Evolutionary conservation across 1,140 invertebrate species (phyloP).

Genomic region (Drosophila melanica): DNA sequence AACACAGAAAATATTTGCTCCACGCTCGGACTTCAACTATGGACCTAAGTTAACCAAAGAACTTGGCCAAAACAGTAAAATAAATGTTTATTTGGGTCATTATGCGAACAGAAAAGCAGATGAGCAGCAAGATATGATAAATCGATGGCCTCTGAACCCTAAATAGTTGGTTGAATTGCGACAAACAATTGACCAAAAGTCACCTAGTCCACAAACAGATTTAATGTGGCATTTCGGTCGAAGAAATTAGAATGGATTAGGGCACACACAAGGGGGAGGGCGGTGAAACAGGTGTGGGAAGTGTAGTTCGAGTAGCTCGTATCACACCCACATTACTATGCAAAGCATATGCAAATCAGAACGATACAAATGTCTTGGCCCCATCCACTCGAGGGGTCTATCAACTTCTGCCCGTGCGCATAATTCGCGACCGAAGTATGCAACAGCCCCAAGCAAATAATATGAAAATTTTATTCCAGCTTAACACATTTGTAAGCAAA

Average conservation of each 20-base stretch:
- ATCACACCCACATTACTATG: slow-evolving; percentile 32
- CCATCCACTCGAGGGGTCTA: slow-evolving; percentile 7
- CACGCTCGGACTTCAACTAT: neutral
- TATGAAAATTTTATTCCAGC: slow-evolving; percentile 31
- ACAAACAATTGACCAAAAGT: slow-evolving; percentile 13
- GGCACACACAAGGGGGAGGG: neutral
- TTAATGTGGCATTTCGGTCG: slow-evolving; percentile 35
- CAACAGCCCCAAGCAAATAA: slow-evolving; percentile 47
- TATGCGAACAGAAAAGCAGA: slow-evolving; percentile 50
- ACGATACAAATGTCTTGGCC: slow-evolving; percentile 50
- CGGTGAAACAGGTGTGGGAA: neutral
- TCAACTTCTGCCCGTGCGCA: slow-evolving; percentile 22
- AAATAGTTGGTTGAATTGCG: slow-evolving; percentile 44
- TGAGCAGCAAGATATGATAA: slow-evolving; percentile 60
- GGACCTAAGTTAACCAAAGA: slow-evolving; percentile 6
- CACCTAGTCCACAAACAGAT: slow-evolving; percentile 26
- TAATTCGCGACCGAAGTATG: slow-evolving; percentile 62
- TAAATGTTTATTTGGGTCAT: slow-evolving; percentile 65
- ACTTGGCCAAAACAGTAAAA: slow-evolving; percentile 22
- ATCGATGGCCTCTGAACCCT: slow-evolving; percentile 56
- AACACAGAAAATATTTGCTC: slow-evolving; percentile 26
- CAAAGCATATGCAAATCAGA: slow-evolving; percentile 63
- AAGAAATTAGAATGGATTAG: slow-evolving; percentile 39
- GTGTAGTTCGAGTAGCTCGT: neutral
- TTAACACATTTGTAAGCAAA: slow-evolving; percentile 16